Percentiles rank a stretch among this genome's conserved stretches.
These are phyloP conservation scores for Melinopterus prodromus DNA, from an alignment of 2,888 invertebrate genomes.

Conservation along the genomic window DNA sequence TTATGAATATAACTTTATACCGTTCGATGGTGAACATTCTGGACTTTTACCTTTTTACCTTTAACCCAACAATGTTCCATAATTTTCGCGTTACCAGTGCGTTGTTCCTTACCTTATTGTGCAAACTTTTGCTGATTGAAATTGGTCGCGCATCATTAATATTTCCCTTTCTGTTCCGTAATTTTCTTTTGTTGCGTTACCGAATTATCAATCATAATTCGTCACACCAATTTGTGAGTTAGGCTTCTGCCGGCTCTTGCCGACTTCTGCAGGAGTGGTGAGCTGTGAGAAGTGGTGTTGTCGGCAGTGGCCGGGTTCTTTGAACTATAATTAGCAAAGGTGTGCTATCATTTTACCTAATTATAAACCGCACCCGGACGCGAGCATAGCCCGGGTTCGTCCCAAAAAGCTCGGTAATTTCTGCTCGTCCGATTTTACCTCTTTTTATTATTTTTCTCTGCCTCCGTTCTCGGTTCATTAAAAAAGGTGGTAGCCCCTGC, in stretches of 20 bases:
- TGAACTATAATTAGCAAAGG: slow-evolving; percentile 51
- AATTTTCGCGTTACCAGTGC: too few species aligned
- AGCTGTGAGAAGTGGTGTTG: slow-evolving; percentile 12
- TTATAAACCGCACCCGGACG: slow-evolving; percentile 39
- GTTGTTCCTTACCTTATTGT: neutral
- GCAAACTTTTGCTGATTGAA: neutral
- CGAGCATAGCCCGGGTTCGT: slow-evolving; percentile 1
- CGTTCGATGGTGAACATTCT: too few species aligned
- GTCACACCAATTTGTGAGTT: slow-evolving; percentile 18
- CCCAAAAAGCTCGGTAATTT: slow-evolving; percentile 14
- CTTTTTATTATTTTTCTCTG: neutral
- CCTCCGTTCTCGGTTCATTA: slow-evolving; percentile 24
- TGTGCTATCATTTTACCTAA: slow-evolving; percentile 50
- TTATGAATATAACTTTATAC: too few species aligned
- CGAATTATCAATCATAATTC: slow-evolving; percentile 22
- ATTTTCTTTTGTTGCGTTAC: neutral
- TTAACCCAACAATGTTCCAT: too few species aligned
- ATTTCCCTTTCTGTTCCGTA: neutral
- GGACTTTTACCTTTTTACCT: too few species aligned
- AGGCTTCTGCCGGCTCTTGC: neutral
- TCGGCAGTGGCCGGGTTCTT: slow-evolving; percentile 37
- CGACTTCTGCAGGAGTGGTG: neutral
- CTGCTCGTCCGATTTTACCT: neutral
- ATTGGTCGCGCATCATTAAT: neutral
- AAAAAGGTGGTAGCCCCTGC: slow-evolving; percentile 18